These are phyloP conservation scores for human DNA, from an alignment of 2,113 vertebrate genomes.

Conservation along the genomic window DNA sequence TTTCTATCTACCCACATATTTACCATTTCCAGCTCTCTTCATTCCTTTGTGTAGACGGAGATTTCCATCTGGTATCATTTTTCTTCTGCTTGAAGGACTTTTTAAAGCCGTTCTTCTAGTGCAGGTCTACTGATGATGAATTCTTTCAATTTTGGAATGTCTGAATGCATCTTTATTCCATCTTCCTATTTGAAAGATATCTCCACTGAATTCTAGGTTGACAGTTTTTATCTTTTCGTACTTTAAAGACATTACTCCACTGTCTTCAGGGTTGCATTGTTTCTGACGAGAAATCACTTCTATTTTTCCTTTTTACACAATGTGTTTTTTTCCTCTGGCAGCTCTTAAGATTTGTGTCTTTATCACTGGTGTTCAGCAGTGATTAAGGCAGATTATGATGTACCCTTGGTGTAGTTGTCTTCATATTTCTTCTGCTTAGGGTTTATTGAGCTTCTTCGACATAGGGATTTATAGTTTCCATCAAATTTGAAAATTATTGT, in stretches of 20 bases:
- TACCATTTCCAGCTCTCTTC: neutral
- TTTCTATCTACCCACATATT: neutral
- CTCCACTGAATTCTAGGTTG: neutral
- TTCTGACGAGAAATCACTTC: neutral
- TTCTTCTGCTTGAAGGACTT: constrained; percentile 47
- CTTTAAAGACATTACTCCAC: neutral
- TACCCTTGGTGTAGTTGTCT: neutral
- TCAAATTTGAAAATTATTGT: neutral
- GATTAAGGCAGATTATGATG: neutral
- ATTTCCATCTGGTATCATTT: constrained; percentile 37
- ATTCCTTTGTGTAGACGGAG: neutral
- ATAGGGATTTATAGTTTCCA: neutral
- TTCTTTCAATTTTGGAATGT: neutral
- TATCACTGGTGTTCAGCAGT: neutral
- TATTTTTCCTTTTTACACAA: neutral
- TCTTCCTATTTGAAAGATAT: neutral
- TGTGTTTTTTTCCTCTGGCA: neutral
- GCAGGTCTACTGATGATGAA: neutral
- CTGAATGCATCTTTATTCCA: constrained; percentile 1
- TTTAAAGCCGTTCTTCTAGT: neutral
- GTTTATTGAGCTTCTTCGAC: neutral
- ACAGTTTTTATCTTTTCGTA: neutral
- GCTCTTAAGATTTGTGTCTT: neutral
- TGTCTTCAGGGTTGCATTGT: neutral
- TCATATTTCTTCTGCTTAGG: neutral